Conservation (phyloP, 2,113 vertebrate genomes). For the Calyptommatus sinebrachiatus region DNA sequence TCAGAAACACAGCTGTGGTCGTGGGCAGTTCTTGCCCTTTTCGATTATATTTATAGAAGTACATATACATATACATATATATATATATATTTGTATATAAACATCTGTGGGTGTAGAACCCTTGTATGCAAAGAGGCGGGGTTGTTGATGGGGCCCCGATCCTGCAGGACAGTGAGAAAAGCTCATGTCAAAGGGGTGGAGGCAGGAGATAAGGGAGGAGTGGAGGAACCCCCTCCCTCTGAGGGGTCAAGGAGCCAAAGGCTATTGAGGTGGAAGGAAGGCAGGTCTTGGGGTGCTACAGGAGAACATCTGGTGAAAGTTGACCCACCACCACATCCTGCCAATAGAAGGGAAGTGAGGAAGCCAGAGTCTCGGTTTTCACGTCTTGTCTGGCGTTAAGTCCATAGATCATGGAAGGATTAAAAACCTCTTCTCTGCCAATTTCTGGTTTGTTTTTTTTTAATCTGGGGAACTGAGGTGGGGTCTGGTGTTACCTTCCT, state of each 20-base stretch:
- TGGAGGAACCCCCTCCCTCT: conserved; percentile 13
- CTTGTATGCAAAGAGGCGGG: neutral
- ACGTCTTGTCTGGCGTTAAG: conserved; percentile 44
- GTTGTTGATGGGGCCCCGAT: conserved; percentile 31
- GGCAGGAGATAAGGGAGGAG: neutral
- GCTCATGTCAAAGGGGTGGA: conserved; percentile 27
- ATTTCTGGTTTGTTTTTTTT: conserved; percentile 49
- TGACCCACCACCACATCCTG: conserved; percentile 57
- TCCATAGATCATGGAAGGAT: conserved; percentile 59
- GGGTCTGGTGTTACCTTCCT: conserved; percentile 64
- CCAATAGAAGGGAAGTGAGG: conserved; percentile 39
- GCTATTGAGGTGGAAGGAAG: conserved; percentile 18
- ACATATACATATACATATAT: conserved; percentile 28
- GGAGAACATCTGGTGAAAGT: conserved; percentile 21
- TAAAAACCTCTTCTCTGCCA: conserved; percentile 4
- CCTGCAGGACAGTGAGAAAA: conserved; percentile 41
- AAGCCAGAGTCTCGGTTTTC: conserved; percentile 39
- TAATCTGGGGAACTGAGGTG: conserved; percentile 63
- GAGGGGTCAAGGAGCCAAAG: neutral
- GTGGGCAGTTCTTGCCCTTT: conserved; percentile 53
- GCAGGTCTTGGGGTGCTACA: neutral
- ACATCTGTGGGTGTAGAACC: conserved; percentile 46
- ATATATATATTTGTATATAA: conserved; percentile 18
- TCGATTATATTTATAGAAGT: conserved; percentile 64
- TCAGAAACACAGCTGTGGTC: conserved; percentile 63